phyloP scores from a whole-genome alignment of 2,888 invertebrate genomes.

The Holacanthella duospinosa region DNA sequence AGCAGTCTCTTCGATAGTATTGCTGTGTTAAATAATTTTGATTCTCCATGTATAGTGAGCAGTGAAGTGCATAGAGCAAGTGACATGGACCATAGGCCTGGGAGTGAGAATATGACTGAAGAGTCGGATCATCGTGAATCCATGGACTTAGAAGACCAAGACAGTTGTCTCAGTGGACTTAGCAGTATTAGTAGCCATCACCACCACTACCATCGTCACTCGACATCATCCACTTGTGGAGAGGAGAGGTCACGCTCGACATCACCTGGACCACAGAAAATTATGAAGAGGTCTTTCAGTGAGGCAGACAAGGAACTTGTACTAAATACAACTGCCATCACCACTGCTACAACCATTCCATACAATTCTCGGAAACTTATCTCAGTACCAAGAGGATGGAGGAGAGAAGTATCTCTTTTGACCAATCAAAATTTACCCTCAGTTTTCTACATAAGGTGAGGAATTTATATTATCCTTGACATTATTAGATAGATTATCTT shows the following conservation, averaged over 20 bases:
- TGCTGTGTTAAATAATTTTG: slow-evolving; percentile 8
- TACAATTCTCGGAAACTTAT: slow-evolving; percentile 39
- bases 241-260: slow-evolving; percentile 3
- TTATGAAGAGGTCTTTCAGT: slow-evolving; percentile 35
- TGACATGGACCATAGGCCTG: not conserved
- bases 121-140: not conserved
- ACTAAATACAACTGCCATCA: slow-evolving; percentile 22
- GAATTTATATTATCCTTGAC: too few species aligned
- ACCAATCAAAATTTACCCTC: too few species aligned
- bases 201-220: not conserved
- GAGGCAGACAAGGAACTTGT: slow-evolving; percentile 36
- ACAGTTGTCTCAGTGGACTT: slow-evolving; percentile 23
- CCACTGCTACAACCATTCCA: slow-evolving; percentile 8
- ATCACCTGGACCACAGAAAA: slow-evolving; percentile 26
- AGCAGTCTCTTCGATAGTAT: slow-evolving; percentile 7
- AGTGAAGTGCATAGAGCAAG: not conserved
- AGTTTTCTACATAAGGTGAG: too few species aligned
- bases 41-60: not conserved
- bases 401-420: slow-evolving; percentile 47
- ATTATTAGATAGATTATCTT: too few species aligned
- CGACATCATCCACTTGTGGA: not conserved
- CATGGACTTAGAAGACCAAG: slow-evolving; percentile 18
- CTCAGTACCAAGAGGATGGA: slow-evolving; percentile 66
- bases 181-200: slow-evolving; percentile 13
- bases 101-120: not conserved